Evolutionary conservation across 2,888 invertebrate genomes (phyloP).

Genomic region (Torymus texanus): DNA sequence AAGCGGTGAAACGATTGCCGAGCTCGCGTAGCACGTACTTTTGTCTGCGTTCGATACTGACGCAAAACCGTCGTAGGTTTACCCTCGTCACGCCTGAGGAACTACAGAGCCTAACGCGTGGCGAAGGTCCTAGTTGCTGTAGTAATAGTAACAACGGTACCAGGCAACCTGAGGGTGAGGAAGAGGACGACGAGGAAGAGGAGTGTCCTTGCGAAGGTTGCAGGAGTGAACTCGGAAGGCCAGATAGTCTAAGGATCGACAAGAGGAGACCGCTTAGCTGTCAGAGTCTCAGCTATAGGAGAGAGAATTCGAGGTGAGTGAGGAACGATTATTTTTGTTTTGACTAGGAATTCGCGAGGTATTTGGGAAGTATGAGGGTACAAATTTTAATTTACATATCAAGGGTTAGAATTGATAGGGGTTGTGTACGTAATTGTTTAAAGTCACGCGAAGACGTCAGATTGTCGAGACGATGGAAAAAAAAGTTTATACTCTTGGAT

Average conservation of each 20-base stretch:
- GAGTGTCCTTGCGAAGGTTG: conserved; percentile 41
- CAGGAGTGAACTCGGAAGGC: conserved; percentile 30
- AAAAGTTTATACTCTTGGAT: no score
- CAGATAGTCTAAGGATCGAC: conserved; percentile 35
- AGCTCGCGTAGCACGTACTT: conserved; percentile 68
- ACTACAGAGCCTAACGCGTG: conserved; percentile 52
- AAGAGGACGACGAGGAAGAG: background rate
- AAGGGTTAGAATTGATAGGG: no score
- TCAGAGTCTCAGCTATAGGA: conserved; percentile 41
- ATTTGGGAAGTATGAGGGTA: no score
- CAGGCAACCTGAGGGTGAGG: no score
- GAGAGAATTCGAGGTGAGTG: conserved; percentile 50
- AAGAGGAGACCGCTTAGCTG: conserved; percentile 46
- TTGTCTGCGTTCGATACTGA: conserved; percentile 71
- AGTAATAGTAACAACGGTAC: no score
- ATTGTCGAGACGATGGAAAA: no score
- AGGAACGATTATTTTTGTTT: background rate
- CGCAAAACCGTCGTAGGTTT: conserved; percentile 69
- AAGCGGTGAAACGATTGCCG: conserved; percentile 62
- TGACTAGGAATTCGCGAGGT: background rate
- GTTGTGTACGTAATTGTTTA: no score
- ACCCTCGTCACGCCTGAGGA: conserved; percentile 68
- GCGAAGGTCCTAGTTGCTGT: background rate
- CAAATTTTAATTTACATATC: no score
- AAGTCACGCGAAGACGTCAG: no score